Percentiles rank a stretch among this genome's conserved stretches.
phyloP scores from a whole-genome alignment of 2,797 vertebrate species.

The Borostomias antarcticus region DNA sequence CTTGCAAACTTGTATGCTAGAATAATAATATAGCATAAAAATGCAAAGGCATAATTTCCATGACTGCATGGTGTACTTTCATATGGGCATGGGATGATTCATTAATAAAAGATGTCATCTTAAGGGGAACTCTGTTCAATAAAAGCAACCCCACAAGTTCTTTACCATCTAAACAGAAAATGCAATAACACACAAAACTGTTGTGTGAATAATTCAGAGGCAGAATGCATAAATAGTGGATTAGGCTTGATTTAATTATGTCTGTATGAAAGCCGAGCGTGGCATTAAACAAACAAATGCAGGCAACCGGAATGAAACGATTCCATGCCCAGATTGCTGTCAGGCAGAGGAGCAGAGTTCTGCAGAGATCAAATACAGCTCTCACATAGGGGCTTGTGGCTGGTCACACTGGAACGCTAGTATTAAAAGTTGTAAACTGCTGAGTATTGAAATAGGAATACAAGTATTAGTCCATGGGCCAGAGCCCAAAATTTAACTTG shows the following conservation, averaged over 20 bases:
- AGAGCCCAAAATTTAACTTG: too few species aligned
- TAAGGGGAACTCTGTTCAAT: constrained; percentile 67
- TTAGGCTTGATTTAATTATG: constrained; percentile 83
- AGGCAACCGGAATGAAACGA: constrained; percentile 63
- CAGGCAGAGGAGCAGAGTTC: constrained; percentile 50
- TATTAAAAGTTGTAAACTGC: too few species aligned
- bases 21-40: constrained; percentile 67
- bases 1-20: constrained; percentile 56
- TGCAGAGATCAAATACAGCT: constrained; percentile 62
- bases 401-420: not conserved
- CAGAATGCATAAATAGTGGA: constrained; percentile 80
- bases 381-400: not conserved
- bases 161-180: constrained; percentile 66
- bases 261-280: constrained; percentile 67
- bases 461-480: too few species aligned
- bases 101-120: constrained; percentile 78
- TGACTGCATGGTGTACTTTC: constrained; percentile 58
- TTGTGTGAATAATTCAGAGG: constrained; percentile 80
- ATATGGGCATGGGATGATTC: constrained; percentile 47
- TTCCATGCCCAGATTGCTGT: constrained; percentile 60
- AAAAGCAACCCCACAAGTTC: constrained; percentile 65
- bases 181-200: constrained; percentile 79
- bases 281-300: constrained; percentile 74
- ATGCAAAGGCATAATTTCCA: constrained; percentile 72
- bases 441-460: too few species aligned